phyloP scores from a whole-genome alignment of 2,113 vertebrate genomes.

The Madoqua kirkii region DNA sequence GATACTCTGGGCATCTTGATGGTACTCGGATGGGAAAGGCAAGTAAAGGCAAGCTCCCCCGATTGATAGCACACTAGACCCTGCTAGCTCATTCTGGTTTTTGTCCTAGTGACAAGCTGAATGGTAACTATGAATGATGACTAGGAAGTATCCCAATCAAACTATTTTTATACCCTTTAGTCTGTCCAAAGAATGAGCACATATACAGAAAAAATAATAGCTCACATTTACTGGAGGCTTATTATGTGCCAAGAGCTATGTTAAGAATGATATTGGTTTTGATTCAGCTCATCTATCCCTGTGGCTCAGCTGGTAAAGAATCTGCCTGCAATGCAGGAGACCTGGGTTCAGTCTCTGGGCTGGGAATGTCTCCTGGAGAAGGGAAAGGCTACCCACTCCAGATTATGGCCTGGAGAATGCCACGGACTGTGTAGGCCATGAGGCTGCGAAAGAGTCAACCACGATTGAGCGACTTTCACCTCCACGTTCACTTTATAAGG shows the following conservation, averaged over 20 bases:
- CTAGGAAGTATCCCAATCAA: not conserved
- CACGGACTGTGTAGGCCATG: not conserved
- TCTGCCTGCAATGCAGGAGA: not conserved
- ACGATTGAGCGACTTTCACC: fast-evolving
- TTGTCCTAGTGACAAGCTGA: not conserved
- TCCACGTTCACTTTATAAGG: not conserved
- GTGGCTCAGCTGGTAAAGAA: not conserved
- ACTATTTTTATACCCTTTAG: not conserved
- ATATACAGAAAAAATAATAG: not conserved
- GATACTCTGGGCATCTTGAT: not conserved
- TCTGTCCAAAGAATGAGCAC: not conserved
- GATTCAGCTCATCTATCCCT: not conserved
- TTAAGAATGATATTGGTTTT: not conserved
- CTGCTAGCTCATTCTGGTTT: not conserved
- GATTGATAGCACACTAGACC: not conserved
- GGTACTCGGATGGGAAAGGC: not conserved
- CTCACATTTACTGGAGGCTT: not conserved
- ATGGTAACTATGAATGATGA: not conserved
- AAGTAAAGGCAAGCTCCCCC: not conserved
- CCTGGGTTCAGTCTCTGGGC: not conserved
- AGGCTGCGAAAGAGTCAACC: not conserved
- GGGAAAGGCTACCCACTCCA: not conserved
- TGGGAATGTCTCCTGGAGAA: not conserved
- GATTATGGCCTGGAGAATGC: not conserved
- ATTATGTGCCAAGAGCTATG: not conserved